Evolutionary conservation across 2,797 vertebrate species (phyloP), one percentile per base, ranked within the genome.

Genomic region (Pseudochromis fuscus): DNA sequence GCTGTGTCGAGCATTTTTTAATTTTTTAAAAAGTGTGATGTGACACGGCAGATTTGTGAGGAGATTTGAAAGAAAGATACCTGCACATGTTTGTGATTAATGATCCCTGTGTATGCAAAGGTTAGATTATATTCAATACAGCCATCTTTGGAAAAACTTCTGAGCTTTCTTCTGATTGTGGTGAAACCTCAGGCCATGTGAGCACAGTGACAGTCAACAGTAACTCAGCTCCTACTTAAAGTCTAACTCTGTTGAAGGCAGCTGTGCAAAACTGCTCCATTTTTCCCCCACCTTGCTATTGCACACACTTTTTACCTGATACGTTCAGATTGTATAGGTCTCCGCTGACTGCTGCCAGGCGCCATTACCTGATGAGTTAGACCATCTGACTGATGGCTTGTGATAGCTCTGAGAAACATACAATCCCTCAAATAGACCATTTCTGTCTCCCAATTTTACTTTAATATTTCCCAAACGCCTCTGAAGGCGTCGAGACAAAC

Each of bases 351-450:
- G 82, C 87, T 87, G 85, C 82, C 79, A 87, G 81, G 73, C 72
- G 56, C 75, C 66, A 83, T 91, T 88, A 89, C 79, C 75, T 75
- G 83, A 88, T 62, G 77, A 85, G 68, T 83, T 77, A 61, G 63
- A 35, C 72, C 69, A 73, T 80, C 76, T 88, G 87, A 92, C 86
- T 86, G 91, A 92, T 92, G 83, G 72, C 63, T 85, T 87, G 78
- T 86, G 89, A 92, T 84, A 74, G 87, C 81, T 86, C 71, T 4
- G 72, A 78, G 71, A 87, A 88, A 79, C 33, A 15, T 49, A 76
- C 85, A 85, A 91, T 90, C 82, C 74, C 70, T 91, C 87, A 89
- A 89, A 89, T 81, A 89, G 86, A 90, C 85, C 83, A 87, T 87
- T 91, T 88, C 84, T 84, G 82, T 87, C 85, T 88, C 70, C 71